Conservation (phyloP, 2,113 vertebrate genomes). For the Apodemus sylvaticus region DNA sequence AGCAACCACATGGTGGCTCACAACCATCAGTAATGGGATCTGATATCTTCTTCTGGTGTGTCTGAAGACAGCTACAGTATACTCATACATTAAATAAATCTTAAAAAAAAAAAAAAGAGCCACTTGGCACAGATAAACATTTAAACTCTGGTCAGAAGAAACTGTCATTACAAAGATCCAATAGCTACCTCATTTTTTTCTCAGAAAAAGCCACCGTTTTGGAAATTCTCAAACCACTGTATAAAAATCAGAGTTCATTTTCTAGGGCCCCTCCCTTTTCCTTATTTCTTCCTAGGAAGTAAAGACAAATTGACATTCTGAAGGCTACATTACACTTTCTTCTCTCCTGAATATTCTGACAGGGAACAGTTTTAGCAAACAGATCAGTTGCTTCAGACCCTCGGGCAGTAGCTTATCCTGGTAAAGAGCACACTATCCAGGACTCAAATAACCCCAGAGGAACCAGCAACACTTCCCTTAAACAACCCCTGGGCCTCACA, state of each 20-base stretch:
- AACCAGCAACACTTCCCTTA: neutral
- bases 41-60: too few relatives aligned
- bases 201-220: neutral
- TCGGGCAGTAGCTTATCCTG: neutral
- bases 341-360: neutral
- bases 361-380: constrained; percentile 52
- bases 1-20: too few relatives aligned
- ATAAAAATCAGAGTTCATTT: neutral
- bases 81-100: too few relatives aligned
- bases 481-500: neutral
- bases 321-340: neutral
- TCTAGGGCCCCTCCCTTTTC: neutral
- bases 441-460: constrained; percentile 14
- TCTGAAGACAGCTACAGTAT: too few relatives aligned
- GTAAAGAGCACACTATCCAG: neutral
- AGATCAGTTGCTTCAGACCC: constrained; percentile 3
- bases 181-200: neutral
- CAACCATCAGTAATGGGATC: too few relatives aligned
- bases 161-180: neutral
- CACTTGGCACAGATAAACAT: rapidly evolving
- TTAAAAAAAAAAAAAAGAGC: too few relatives aligned
- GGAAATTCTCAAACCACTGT: neutral
- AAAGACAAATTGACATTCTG: neutral
- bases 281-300: neutral
- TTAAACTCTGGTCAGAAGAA: neutral